Evolutionary conservation across 2,797 vertebrate genomes (phyloP), one percentile per base, ranked within the genome.

Genomic region (Uromys caudimaculatus): DNA sequence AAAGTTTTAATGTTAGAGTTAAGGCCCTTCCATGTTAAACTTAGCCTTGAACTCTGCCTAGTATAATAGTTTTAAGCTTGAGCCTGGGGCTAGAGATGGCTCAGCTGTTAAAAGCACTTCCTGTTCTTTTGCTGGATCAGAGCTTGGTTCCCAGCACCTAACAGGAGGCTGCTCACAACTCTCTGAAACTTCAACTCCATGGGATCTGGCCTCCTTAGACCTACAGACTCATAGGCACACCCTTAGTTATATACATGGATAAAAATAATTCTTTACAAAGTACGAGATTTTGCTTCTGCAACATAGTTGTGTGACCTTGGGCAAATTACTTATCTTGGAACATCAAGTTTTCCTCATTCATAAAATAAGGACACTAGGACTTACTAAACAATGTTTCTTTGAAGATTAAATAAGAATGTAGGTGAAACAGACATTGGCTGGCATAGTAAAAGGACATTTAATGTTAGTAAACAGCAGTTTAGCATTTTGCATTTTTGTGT

Each of bases 371-470:
- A 62, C 67, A 82, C 52, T 88, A 76, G 35, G 60, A 29, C 17
- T 90, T 94, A 89, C 16, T 17, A 90, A 93, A 58, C 3, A 76
- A 0, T 52, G 24, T 94, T 93, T 79, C 1, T 90, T 41, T 96
- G 92, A 96, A 81, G 86, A 90, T 93, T 95, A 95, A 95, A 69
- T 89, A 71, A 91, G 86, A 87, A 23, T 82, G 3, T 78, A 58
- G 89, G 62, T 91, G 38, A 95, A 83, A 79, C 16, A 81, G 86
- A 78, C 32, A 75, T 56, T 87, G 78, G 41, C 44, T 77, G 64
- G 71, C 29, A 52, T 9, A 56, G 50, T 83, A 67, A 96, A 94
- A 88, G 62, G 29, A 86, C 54, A 92, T 8, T 96, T 95, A 90
- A 91, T 88, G 75, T 93, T 94, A 50, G 50, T 91, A 60, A 93